phyloP scores from a whole-genome alignment of 2,113 vertebrate genomes.

The Nyctereutes procyonoides region DNA sequence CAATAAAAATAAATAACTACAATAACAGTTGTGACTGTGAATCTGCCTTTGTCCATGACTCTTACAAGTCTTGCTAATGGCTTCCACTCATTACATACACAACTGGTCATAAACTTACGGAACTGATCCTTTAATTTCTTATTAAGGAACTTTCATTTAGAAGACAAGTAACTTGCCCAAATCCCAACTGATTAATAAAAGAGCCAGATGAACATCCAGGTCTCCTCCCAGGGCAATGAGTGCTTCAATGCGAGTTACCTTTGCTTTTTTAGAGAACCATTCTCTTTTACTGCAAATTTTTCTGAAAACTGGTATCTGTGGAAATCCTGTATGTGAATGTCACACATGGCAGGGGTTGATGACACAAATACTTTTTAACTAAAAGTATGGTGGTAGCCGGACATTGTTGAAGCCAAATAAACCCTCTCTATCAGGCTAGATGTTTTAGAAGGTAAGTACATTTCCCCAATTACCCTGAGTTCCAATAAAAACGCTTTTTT shows the following conservation, averaged over 20 bases:
- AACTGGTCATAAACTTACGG: background rate
- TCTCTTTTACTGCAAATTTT: background rate
- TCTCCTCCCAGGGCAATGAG: background rate
- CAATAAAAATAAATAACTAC: background rate
- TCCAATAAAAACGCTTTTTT: conserved; percentile 37
- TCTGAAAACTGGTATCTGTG: background rate
- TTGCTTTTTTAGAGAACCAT: background rate
- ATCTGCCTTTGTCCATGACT: background rate
- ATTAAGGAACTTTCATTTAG: background rate
- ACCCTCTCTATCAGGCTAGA: background rate
- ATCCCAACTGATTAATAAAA: background rate
- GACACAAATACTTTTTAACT: background rate
- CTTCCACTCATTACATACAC: background rate
- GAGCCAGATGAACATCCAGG: background rate
- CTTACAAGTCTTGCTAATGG: background rate
- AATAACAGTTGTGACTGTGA: background rate
- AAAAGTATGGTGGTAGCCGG: background rate
- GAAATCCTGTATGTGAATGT: background rate
- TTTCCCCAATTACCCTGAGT: background rate
- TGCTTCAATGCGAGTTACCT: too few species aligned
- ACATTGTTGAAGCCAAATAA: background rate
- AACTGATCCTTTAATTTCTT: background rate
- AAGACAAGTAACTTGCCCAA: background rate
- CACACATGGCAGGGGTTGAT: background rate
- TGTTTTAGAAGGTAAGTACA: conserved; percentile 16